Percentiles rank a stretch among this genome's conserved stretches.
Evolutionary conservation across 2,797 vertebrate genomes (phyloP).

Genomic region (Mus caroli): DNA sequence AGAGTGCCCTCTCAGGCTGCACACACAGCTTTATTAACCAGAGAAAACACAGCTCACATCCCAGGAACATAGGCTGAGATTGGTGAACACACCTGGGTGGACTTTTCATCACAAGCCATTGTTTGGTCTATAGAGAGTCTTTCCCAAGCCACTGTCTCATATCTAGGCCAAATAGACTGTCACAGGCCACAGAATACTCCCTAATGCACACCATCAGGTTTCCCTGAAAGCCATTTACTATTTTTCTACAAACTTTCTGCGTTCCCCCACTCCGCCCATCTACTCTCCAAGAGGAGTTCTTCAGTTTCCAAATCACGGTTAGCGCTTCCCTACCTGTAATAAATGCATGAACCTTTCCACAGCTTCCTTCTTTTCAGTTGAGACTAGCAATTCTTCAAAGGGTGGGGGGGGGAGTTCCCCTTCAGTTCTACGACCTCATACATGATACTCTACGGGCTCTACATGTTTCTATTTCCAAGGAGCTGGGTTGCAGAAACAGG

Average conservation of each 20-base stretch:
- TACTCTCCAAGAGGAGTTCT: neutral
- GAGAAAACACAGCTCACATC: neutral
- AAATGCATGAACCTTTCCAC: neutral
- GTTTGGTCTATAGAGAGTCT: neutral
- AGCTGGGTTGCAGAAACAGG: neutral
- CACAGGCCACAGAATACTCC: neutral
- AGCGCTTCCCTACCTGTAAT: no score
- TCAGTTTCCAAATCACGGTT: neutral
- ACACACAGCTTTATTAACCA: neutral
- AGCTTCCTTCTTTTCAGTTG: neutral
- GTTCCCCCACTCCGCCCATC: neutral
- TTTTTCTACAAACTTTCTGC: neutral
- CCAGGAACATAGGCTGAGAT: neutral
- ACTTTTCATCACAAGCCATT: neutral
- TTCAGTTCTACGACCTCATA: neutral
- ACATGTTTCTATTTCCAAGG: constrained; percentile 5
- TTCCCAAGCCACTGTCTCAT: neutral
- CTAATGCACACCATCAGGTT: neutral
- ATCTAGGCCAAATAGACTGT: neutral
- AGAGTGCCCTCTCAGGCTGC: neutral
- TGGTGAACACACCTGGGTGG: neutral
- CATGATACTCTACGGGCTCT: neutral
- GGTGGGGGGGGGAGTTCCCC: neutral
- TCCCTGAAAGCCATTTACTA: neutral
- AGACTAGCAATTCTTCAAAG: neutral